These are phyloP conservation scores for Temnothorax longispinosus DNA, from an alignment of 1,140 invertebrate species.

Conservation along the genomic window DNA sequence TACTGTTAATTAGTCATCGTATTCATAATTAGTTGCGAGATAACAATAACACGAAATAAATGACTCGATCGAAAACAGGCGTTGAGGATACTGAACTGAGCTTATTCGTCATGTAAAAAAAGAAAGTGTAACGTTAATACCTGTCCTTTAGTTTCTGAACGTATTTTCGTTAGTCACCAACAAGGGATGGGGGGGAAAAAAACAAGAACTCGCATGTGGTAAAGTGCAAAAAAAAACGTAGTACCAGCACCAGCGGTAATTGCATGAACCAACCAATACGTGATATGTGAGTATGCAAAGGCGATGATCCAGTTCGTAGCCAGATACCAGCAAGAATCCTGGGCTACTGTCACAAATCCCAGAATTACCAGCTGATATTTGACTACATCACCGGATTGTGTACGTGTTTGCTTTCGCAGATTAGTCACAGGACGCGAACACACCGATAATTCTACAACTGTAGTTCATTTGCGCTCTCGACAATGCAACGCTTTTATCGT, in stretches of 20 bases:
- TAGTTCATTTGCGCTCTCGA: conserved; percentile 4
- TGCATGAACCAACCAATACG: conserved; percentile 81
- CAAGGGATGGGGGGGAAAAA: background rate
- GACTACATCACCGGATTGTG: conserved; percentile 87
- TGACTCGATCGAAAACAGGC: conserved; percentile 1
- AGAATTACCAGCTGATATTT: conserved; percentile 99
- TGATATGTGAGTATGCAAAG: conserved; percentile 83
- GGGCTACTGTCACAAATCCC: conserved; percentile 89
- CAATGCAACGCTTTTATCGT: conserved; percentile 2
- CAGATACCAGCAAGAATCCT: conserved; percentile 95
- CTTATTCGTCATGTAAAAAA: background rate
- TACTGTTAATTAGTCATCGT: background rate
- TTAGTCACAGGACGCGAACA: conserved; percentile 83
- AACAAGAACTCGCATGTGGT: conserved; percentile 67
- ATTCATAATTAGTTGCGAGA: conserved; percentile 13
- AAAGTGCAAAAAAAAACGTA: conserved; percentile 69
- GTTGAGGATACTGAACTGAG: background rate
- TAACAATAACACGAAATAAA: background rate
- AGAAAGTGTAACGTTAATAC: conserved; percentile 9
- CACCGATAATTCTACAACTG: conserved; percentile 69
- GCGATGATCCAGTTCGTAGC: conserved; percentile 85
- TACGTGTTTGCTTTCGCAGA: conserved; percentile 78
- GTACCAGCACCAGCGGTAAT: conserved; percentile 82
- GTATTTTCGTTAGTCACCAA: conserved; percentile 18
- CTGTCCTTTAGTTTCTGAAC: background rate